Percentiles rank a stretch among this genome's conserved stretches.
Conservation (phyloP, 2,113 vertebrate genomes). For the Dicerorhinus sumatrensis region DNA sequence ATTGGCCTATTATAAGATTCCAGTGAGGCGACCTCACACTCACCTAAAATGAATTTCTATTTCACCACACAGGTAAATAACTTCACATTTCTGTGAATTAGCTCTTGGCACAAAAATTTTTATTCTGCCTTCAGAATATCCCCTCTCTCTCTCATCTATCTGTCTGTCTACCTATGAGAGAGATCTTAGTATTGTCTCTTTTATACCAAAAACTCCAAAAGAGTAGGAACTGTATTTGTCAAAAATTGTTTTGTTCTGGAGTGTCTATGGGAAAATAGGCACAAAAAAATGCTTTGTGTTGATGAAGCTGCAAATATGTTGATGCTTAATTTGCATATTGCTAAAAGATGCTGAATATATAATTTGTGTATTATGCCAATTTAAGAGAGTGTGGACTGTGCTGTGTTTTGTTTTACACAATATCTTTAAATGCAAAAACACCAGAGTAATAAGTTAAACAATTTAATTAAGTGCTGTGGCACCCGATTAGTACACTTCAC, state of each 20-base stretch:
- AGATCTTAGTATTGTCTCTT: not conserved
- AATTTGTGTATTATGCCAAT: constrained; percentile 40
- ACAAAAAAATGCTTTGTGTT: constrained; percentile 45
- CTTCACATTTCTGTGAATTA: not conserved
- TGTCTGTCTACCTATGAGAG: not conserved
- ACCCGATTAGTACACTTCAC: not conserved
- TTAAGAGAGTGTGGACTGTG: constrained; percentile 4
- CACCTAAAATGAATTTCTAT: not conserved
- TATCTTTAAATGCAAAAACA: constrained; percentile 53
- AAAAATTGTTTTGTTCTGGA: constrained; percentile 35
- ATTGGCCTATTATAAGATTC: not conserved
- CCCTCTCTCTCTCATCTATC: not conserved
- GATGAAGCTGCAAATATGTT: constrained; percentile 32
- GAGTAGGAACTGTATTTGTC: not conserved
- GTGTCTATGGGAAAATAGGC: not conserved
- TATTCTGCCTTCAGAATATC: not conserved
- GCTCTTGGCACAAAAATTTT: not conserved
- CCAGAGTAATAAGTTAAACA: constrained; percentile 59
- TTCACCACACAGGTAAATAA: not conserved
- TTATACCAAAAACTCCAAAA: not conserved
- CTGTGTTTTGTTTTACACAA: constrained; percentile 42
- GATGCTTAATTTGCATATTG: constrained; percentile 13
- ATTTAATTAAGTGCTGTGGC: constrained; percentile 46
- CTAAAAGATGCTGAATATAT: constrained; percentile 27
- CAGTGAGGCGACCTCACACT: not conserved